phyloP scores from a whole-genome alignment of 1,140 invertebrate genomes.

The Scaptomyza hsui region DNA sequence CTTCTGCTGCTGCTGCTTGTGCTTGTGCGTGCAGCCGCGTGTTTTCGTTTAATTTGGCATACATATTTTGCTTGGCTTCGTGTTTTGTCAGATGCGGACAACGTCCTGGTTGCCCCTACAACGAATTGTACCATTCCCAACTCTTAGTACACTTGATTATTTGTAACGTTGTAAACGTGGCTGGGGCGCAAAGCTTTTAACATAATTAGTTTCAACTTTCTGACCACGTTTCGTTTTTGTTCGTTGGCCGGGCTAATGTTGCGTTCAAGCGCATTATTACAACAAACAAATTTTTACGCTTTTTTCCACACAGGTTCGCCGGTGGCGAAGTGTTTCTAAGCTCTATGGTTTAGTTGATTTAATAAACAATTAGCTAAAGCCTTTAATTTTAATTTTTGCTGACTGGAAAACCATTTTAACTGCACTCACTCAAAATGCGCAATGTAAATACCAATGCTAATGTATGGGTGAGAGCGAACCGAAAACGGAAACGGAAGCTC shows the following conservation, averaged over 20 bases:
- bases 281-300: slow-evolving; percentile 37
- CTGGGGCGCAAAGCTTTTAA: slow-evolving; percentile 70
- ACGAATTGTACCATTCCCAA: slow-evolving; percentile 1
- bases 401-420: not conserved
- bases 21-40: slow-evolving; percentile 39
- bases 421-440: not conserved
- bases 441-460: slow-evolving; percentile 1
- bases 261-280: slow-evolving; percentile 58
- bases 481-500: slow-evolving; percentile 50
- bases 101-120: slow-evolving; percentile 2
- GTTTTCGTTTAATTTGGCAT: slow-evolving; percentile 75
- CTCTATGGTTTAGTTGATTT: slow-evolving; percentile 6
- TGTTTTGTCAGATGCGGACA: slow-evolving; percentile 53
- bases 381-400: not conserved
- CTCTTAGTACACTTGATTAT: slow-evolving; percentile 49
- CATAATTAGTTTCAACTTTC: slow-evolving; percentile 80
- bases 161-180: slow-evolving; percentile 49
- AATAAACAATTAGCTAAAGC: not conserved
- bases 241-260: slow-evolving; percentile 76
- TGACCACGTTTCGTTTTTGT: slow-evolving; percentile 81
- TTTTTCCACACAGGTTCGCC: not conserved
- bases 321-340: not conserved
- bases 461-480: not conserved
- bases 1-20: slow-evolving; percentile 1
- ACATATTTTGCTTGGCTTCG: slow-evolving; percentile 55